These are phyloP conservation scores for Myotis yumanensis DNA, from an alignment of 2,113 vertebrate genomes.

Conservation along the genomic window DNA sequence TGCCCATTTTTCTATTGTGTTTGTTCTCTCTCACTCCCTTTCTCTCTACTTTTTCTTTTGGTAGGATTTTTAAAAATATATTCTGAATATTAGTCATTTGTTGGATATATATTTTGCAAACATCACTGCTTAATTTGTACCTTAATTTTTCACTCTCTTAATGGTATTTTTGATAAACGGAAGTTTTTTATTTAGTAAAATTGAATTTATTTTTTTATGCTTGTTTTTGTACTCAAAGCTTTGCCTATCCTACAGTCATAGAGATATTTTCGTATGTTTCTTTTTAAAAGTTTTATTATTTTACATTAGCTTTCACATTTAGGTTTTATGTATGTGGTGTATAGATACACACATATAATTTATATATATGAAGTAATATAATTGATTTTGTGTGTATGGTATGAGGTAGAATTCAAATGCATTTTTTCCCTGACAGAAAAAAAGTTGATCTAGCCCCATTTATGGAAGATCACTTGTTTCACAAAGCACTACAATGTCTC, in stretches of 20 bases:
- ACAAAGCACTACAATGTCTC: neutral
- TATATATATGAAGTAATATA: neutral
- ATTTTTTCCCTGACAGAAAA: neutral
- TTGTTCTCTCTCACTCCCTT: neutral
- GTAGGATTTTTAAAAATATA: neutral
- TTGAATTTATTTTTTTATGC: neutral
- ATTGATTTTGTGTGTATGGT: neutral
- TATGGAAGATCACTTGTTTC: neutral
- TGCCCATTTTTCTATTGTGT: neutral
- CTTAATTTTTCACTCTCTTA: constrained; percentile 7
- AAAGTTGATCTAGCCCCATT: neutral
- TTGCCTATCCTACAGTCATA: neutral
- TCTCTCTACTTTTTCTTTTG: neutral
- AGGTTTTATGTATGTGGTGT: neutral
- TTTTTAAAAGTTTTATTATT: constrained; percentile 18
- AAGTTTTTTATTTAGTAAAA: constrained; percentile 31
- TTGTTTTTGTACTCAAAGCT: constrained; percentile 34
- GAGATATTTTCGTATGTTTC: neutral
- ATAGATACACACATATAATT: neutral
- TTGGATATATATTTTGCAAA: neutral
- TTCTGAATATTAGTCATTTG: constrained; percentile 11
- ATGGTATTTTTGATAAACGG: neutral
- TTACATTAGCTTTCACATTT: constrained; percentile 14
- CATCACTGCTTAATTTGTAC: neutral
- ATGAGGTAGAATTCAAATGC: constrained; percentile 1